phyloP scores from a whole-genome alignment of 2,113 vertebrate genomes.

The Puntigrus tetrazona region DNA sequence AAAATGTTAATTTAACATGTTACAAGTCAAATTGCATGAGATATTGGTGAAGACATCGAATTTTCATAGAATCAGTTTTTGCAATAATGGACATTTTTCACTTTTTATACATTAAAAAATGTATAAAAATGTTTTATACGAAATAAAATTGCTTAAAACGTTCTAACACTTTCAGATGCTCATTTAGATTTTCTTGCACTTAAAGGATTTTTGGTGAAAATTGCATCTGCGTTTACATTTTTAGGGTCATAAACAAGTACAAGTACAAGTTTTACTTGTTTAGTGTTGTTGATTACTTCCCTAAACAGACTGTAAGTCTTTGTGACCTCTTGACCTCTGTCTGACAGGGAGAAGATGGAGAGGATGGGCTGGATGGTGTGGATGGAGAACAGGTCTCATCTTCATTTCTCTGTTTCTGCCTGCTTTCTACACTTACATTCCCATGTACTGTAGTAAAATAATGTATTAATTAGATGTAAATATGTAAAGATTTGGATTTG shows the following conservation, averaged over 20 bases:
- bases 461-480: too few species aligned
- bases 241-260: not conserved
- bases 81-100: not conserved
- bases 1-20: too few species aligned
- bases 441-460: not conserved
- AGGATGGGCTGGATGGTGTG: conserved; percentile 39
- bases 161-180: not conserved
- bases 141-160: not conserved
- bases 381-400: conserved; percentile 52
- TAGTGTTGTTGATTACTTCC: not conserved
- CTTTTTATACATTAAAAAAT: not conserved
- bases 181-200: not conserved
- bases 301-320: conserved; percentile 3
- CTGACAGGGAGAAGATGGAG: conserved; percentile 52
- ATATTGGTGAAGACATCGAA: not conserved
- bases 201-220: not conserved
- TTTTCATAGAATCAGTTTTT: not conserved
- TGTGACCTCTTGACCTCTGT: conserved; percentile 11
- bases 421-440: not conserved
- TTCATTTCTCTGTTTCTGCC: not conserved
- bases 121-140: too few species aligned
- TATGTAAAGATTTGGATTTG: not conserved
- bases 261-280: not conserved
- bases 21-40: not conserved
- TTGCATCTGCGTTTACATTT: not conserved